Evolutionary conservation across 2,888 invertebrate species (phyloP), one percentile per base, ranked within the genome.

Genomic region (Chrysodeixis includens): DNA sequence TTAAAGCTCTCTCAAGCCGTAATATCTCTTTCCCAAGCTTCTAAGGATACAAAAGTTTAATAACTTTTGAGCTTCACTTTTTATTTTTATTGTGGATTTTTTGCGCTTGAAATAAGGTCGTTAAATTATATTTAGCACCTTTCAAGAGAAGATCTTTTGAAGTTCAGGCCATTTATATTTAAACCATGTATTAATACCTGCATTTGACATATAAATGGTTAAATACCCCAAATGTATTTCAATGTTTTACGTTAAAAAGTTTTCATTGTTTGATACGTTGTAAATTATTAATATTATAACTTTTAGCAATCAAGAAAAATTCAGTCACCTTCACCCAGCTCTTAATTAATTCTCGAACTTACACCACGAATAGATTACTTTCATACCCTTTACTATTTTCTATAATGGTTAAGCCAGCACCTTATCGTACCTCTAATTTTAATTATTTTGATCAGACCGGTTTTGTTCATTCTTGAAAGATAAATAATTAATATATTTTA

Each of bases 101-200:
- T 14, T 40, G n/a, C 40, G 40, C 40, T 40, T n/a, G 40, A 40
- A 35, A 40, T n/a, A 40, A 40, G n/a, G 40, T 40, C 6, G n/a
- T n/a, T 1, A n/a, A 40, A 40, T n/a, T n/a, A 40, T 5, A 40
- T 40, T n/a, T 40, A 40, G n/a, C n/a, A 40, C 40, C 40, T n/a
- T 40, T 40, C 40, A n/a, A 40, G 40, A n/a, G n/a, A 6, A 40
- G 40, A 40, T 40, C n/a, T 40, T 40, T 40, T 40, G 40, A 40
- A 40, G 40, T 40, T n/a, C 14, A 40, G 7, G 40, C 40, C 40
- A n/a, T n/a, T 40, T 40, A 40, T 40, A n/a, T 40, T n/a, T 40
- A n/a, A n/a, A 14, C 12, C 12, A 1, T 35, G 32, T 32, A 32
- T 32, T 2, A 2, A 35, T 35, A n/a, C n/a, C n/a, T n/a, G n/a